Evolutionary conservation across 2,888 invertebrate species (phyloP).

Genomic region (Alloplasta piceator): DNA sequence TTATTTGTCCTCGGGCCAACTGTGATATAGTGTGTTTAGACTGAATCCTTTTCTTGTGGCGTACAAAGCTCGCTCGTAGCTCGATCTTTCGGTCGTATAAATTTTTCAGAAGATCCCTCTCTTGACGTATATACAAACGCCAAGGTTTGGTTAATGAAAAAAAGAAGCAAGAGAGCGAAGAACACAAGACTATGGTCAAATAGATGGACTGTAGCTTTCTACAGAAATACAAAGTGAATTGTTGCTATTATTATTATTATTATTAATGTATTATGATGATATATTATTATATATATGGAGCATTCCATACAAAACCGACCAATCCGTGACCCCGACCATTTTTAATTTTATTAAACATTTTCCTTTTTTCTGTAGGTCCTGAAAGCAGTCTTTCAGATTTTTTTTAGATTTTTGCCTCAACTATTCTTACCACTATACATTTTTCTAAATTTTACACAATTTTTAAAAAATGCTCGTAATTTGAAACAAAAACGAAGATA

Average conservation of each 20-base stretch:
- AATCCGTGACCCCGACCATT: no score
- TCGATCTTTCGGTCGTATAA: slow-evolving; percentile 44
- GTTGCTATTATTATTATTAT: slow-evolving; percentile 8
- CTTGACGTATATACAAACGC: background rate
- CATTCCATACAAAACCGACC: no score
- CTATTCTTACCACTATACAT: no score
- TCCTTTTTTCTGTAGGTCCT: no score
- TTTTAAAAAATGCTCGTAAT: no score
- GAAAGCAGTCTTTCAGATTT: no score
- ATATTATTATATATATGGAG: no score
- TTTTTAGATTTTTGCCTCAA: no score
- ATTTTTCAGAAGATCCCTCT: slow-evolving; percentile 34
- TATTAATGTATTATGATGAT: background rate
- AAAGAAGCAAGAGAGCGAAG: slow-evolving; percentile 22
- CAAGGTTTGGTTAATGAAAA: slow-evolving; percentile 42
- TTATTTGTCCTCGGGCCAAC: slow-evolving; percentile 36
- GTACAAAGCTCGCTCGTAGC: slow-evolving; percentile 36
- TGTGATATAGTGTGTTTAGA: background rate
- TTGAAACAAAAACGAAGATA: no score
- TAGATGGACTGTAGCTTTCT: no score
- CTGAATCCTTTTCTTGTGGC: background rate
- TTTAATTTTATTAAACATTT: no score
- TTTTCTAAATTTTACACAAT: no score
- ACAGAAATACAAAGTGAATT: slow-evolving; percentile 10
- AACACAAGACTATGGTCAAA: slow-evolving; percentile 1